Evolutionary conservation across 2,113 vertebrate genomes (phyloP).

Genomic region (Apodemus speciosus): DNA sequence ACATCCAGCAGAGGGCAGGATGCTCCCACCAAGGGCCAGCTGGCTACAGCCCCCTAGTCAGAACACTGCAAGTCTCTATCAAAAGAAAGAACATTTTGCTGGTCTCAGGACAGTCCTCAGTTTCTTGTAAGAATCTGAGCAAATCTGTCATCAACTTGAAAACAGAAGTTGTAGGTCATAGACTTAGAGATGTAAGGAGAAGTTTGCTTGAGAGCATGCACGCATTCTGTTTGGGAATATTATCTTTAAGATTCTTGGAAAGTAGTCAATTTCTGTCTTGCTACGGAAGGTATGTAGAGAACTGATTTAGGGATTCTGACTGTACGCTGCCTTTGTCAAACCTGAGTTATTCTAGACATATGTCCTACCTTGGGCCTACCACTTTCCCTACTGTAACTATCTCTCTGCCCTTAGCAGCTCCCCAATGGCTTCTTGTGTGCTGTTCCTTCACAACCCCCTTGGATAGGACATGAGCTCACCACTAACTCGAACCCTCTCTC

Average conservation of each 20-base stretch:
- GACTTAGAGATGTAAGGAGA: neutral
- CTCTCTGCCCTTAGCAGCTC: neutral
- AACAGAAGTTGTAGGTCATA: neutral
- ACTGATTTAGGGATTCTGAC: constrained; percentile 3
- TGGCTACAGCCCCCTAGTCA: neutral
- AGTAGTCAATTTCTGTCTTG: neutral
- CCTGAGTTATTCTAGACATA: no score
- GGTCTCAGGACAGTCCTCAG: accelerated
- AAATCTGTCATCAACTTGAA: neutral
- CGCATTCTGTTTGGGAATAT: constrained; percentile 33
- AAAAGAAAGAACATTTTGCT: neutral
- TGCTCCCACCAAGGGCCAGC: neutral
- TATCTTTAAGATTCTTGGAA: constrained; percentile 47
- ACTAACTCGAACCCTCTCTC: neutral
- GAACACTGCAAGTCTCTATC: neutral
- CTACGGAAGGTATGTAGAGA: neutral
- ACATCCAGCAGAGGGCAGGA: constrained; percentile 75
- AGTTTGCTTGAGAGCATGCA: neutral
- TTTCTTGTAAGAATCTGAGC: neutral
- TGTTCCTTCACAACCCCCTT: neutral
- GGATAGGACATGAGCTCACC: neutral
- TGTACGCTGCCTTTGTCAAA: neutral
- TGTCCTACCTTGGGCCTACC: accelerated
- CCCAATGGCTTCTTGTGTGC: neutral
- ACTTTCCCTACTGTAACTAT: no score